Conservation (phyloP, 2,797 vertebrate genomes). For the Xiphorhynchus erythropygius region DNA sequence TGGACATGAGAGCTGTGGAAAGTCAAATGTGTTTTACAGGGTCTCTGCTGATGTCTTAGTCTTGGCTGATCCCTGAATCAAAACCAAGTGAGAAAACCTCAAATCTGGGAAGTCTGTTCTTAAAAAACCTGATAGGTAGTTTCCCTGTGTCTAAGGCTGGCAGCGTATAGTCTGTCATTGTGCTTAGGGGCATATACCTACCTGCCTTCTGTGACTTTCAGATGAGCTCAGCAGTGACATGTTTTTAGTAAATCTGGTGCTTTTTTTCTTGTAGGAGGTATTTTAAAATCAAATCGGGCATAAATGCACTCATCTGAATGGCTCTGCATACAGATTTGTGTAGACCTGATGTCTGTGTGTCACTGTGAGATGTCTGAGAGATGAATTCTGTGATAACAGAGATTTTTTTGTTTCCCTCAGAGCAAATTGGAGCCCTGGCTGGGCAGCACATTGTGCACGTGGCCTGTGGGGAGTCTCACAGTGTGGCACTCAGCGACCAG, state of each 20-base stretch:
- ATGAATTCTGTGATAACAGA: background rate
- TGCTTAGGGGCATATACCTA: background rate
- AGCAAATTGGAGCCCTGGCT: constrained; percentile 87
- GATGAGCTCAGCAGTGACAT: background rate
- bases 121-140: background rate
- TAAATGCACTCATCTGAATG: background rate
- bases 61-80: background rate
- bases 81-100: background rate
- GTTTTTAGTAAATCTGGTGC: background rate
- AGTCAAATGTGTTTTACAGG: background rate
- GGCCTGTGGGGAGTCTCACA: constrained; percentile 91
- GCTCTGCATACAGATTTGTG: rapidly evolving
- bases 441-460: constrained; percentile 90
- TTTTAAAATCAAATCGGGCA: background rate
- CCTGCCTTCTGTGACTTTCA: background rate
- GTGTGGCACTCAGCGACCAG: constrained; percentile 88
- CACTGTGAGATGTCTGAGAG: background rate
- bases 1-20: background rate
- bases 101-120: background rate
- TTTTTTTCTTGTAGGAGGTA: background rate
- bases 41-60: background rate
- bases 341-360: constrained; percentile 33
- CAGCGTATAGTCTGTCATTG: background rate
- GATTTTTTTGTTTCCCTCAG: constrained; percentile 71
- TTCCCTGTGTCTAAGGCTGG: background rate